A percentile compares a stretch with the other conserved stretches of the same genome.
phyloP scores from a whole-genome alignment of 2,888 invertebrate species.

The Coronaproctus castanopsis region DNA sequence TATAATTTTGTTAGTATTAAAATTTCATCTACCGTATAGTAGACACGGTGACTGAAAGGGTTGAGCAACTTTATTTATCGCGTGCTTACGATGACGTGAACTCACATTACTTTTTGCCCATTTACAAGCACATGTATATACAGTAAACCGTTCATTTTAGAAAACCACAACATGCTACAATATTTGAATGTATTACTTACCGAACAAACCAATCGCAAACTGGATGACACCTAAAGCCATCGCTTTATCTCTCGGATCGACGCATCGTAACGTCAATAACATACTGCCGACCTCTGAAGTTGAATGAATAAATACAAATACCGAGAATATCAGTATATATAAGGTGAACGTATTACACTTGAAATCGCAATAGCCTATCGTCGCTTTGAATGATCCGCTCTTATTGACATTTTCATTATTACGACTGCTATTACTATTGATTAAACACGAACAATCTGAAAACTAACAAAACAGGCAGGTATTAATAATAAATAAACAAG shows the following conservation, averaged over 20 bases:
- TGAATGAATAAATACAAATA: slow-evolving; percentile 77
- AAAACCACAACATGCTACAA: no score
- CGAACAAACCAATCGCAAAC: slow-evolving; percentile 80
- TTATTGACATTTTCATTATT: neutral
- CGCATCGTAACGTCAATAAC: slow-evolving; percentile 71
- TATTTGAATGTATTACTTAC: slow-evolving; percentile 28
- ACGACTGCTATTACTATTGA: slow-evolving; percentile 9
- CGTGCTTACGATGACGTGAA: no score
- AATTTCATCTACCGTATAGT: no score
- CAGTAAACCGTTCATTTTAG: no score
- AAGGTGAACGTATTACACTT: slow-evolving; percentile 55
- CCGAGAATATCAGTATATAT: slow-evolving; percentile 63
- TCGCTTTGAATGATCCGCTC: slow-evolving; percentile 29
- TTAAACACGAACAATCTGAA: slow-evolving; percentile 32
- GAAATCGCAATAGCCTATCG: slow-evolving; percentile 58
- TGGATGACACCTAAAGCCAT: slow-evolving; percentile 87
- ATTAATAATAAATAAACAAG: no score
- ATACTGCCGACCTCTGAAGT: slow-evolving; percentile 83
- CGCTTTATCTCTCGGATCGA: slow-evolving; percentile 77
- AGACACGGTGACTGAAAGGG: no score
- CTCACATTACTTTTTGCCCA: no score
- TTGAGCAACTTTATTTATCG: no score
- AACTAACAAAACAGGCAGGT: slow-evolving; percentile 26
- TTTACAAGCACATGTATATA: no score
- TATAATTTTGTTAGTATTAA: no score